Conservation (phyloP, 2,113 vertebrate genomes). For the Lutjanus erythropterus region DNA sequence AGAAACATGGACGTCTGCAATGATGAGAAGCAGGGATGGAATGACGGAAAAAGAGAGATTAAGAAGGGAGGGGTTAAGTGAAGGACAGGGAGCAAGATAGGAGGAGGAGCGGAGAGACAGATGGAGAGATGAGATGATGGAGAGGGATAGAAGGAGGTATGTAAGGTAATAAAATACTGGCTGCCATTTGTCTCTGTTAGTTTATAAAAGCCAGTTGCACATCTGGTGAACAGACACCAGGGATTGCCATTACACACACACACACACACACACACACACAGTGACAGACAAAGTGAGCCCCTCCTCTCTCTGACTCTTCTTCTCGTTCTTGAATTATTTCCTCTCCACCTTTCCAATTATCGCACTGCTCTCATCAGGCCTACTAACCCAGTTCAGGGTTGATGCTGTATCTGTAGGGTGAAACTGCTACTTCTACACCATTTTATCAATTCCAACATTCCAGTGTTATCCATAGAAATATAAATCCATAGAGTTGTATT, state of each 20-base stretch:
- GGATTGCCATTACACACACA: conserved; percentile 86
- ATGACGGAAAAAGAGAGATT: conserved; percentile 14
- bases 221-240: conserved; percentile 85
- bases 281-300: neutral
- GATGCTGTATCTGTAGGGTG: neutral
- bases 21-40: neutral
- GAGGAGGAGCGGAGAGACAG: conserved; percentile 6
- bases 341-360: conserved; percentile 8
- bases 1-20: neutral
- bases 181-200: conserved; percentile 90
- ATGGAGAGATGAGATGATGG: conserved; percentile 43
- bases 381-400: neutral
- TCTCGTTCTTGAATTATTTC: conserved; percentile 4
- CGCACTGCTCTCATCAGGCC: conserved; percentile 4
- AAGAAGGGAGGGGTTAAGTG: neutral
- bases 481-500: no score
- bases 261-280: conserved; percentile 65
- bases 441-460: no score
- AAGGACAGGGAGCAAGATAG: neutral
- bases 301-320: conserved; percentile 1
- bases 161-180: conserved; percentile 78
- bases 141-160: conserved; percentile 46
- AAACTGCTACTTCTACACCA: no score
- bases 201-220: conserved; percentile 91
- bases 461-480: no score